These are phyloP conservation scores for Araneus ventricosus DNA, from an alignment of 1,140 invertebrate species.

Conservation along the genomic window DNA sequence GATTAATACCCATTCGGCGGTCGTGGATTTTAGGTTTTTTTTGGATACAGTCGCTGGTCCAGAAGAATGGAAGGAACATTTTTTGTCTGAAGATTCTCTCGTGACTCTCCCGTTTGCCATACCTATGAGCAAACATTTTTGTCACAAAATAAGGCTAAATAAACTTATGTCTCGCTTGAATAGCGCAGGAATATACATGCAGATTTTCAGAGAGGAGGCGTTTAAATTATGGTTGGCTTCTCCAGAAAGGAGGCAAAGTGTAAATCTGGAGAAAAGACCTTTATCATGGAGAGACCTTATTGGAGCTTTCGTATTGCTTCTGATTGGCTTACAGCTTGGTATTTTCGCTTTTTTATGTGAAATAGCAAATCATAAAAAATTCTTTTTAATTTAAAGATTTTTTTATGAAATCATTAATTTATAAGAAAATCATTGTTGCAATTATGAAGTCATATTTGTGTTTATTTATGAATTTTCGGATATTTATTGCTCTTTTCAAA, in stretches of 20 bases:
- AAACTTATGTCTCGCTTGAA: not conserved
- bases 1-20: not conserved
- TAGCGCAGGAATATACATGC: not conserved
- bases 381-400: no score
- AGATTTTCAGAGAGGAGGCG: not conserved
- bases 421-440: no score
- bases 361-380: no score
- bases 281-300: not conserved
- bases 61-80: not conserved
- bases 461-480: no score
- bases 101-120: not conserved
- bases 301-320: not conserved
- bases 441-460: no score
- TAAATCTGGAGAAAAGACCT: not conserved
- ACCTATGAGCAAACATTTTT: slow-evolving; percentile 11
- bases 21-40: not conserved
- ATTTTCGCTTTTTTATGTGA: not conserved
- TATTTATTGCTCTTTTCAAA: no score
- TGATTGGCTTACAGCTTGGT: not conserved
- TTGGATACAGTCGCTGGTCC: not conserved
- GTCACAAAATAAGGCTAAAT: slow-evolving; percentile 1
- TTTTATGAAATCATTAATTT: no score
- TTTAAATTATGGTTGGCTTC: not conserved
- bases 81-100: not conserved
- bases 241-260: not conserved